These are phyloP conservation scores for Noctilio leporinus DNA, from an alignment of 2,113 vertebrate genomes.

Conservation along the genomic window DNA sequence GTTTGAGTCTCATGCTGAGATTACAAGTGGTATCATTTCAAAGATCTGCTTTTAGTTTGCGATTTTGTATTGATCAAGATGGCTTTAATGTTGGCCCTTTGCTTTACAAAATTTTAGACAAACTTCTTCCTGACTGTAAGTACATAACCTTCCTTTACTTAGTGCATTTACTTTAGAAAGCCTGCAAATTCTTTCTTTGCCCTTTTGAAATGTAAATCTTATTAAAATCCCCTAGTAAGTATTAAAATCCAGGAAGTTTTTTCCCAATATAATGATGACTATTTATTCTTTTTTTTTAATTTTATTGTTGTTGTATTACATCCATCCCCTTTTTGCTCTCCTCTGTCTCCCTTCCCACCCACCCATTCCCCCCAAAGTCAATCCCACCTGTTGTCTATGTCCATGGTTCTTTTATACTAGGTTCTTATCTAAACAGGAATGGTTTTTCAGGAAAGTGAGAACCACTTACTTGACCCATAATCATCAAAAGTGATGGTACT, in stretches of 20 bases:
- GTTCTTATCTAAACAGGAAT: too few relatives aligned
- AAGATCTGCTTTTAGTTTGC: neutral
- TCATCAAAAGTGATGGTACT: neutral
- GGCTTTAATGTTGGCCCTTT: neutral
- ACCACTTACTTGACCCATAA: neutral
- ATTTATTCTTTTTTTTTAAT: too few relatives aligned
- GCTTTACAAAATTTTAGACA: neutral
- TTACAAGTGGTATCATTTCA: neutral
- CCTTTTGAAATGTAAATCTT: constrained; percentile 34
- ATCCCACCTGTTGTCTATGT: too few relatives aligned
- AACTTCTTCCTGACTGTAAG: neutral
- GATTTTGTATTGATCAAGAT: constrained; percentile 10
- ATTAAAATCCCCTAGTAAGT: constrained; percentile 4
- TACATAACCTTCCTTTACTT: too few relatives aligned
- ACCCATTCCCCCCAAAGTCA: too few relatives aligned
- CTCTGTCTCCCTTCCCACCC: too few relatives aligned
- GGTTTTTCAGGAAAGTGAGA: neutral
- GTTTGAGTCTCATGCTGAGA: neutral
- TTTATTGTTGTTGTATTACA: too few relatives aligned
- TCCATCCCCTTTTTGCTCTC: too few relatives aligned
- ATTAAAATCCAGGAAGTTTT: neutral
- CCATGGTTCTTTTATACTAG: too few relatives aligned
- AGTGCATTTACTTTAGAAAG: too few relatives aligned
- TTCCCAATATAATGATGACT: too few relatives aligned
- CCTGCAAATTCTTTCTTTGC: neutral